Conservation (phyloP, 64 coral and sea anemone species). For the Exaiptasia diaphana region DNA sequence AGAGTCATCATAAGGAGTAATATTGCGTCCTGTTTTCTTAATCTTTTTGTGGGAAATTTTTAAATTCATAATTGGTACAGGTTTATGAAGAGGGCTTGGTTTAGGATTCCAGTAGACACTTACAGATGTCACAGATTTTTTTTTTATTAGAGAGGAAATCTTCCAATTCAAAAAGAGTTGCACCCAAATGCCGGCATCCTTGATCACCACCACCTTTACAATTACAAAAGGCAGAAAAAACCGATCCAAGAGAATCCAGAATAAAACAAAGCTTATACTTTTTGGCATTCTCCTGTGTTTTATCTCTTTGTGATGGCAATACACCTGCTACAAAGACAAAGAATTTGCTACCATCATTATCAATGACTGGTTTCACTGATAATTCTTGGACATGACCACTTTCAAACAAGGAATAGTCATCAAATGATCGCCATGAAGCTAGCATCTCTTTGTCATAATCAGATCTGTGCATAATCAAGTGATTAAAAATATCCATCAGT, state of each 20-base stretch:
- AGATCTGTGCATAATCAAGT: conserved; percentile 55
- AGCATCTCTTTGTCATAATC: conserved; percentile 66
- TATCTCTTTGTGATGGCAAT: conserved; percentile 55
- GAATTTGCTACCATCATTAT: conserved; percentile 50
- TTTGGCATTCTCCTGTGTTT: conserved; percentile 43
- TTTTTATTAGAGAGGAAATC: conserved; percentile 56
- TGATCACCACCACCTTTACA: conserved; percentile 71
- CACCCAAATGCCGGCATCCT: conserved; percentile 63
- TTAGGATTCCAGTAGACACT: conserved; percentile 70
- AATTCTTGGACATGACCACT: conserved; percentile 50
- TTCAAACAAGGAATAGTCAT: conserved; percentile 57
- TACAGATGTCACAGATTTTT: conserved; percentile 58
- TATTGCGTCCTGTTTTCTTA: conserved; percentile 36
- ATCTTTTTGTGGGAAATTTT: conserved; percentile 28
- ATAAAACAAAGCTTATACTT: no score
- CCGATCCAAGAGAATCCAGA: no score
- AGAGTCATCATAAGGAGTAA: conserved; percentile 60
- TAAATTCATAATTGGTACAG: conserved; percentile 48
- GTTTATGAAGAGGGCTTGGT: conserved; percentile 47
- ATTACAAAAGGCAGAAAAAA: no score
- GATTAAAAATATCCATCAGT: conserved; percentile 58
- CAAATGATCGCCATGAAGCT: conserved; percentile 76
- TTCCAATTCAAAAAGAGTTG: conserved; percentile 48
- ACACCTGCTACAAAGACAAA: conserved; percentile 54
- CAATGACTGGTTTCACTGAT: conserved; percentile 18